These are phyloP conservation scores for Heterochromis multidens DNA, from an alignment of 2,113 vertebrate genomes.

Conservation along the genomic window DNA sequence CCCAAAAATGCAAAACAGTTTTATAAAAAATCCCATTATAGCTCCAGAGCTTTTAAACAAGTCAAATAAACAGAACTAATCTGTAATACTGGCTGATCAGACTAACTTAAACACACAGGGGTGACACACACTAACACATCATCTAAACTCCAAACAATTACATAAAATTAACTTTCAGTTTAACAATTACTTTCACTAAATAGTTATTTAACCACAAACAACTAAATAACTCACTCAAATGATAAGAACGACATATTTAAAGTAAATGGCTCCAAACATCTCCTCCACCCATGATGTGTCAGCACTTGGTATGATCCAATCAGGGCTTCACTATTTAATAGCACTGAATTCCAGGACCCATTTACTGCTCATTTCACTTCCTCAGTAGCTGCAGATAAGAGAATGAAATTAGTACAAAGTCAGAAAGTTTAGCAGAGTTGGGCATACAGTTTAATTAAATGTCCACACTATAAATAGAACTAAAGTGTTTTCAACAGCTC, in stretches of 20 bases:
- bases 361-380: neutral
- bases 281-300: neutral
- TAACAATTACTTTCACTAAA: neutral
- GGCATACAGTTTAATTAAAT: neutral
- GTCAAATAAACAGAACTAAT: neutral
- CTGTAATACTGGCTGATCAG: rapidly evolving
- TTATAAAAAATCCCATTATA: neutral
- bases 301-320: rapidly evolving
- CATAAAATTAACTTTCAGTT: neutral
- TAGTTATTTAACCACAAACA: rapidly evolving
- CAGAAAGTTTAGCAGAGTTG: neutral
- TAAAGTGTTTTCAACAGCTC: neutral
- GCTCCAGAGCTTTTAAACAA: neutral
- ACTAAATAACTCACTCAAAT: neutral
- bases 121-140: neutral
- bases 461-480: neutral
- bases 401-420: neutral
- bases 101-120: rapidly evolving
- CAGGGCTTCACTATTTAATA: neutral
- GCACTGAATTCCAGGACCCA: rapidly evolving
- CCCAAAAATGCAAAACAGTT: neutral
- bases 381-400: neutral
- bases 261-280: neutral
- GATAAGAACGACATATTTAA: neutral
- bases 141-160: rapidly evolving